Percentiles rank a stretch among this genome's conserved stretches.
Conservation (phyloP, 2,113 vertebrate genomes). For the Ivindomyrus marchei region DNA sequence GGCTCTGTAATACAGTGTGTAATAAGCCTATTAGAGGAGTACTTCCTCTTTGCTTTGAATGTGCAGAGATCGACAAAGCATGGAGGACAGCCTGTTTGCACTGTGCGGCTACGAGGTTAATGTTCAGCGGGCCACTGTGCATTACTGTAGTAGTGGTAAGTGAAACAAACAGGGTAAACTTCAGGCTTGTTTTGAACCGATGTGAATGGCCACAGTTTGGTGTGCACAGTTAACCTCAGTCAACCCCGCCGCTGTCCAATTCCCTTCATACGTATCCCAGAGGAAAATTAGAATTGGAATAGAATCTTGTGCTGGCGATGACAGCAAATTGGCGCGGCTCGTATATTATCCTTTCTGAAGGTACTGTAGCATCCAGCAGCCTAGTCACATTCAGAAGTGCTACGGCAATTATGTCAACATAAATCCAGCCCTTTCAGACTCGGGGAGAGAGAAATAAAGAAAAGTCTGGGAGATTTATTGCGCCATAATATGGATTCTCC, state of each 20-base stretch:
- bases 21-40: background rate
- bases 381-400: conserved; percentile 29
- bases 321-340: conserved; percentile 24
- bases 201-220: conserved; percentile 16
- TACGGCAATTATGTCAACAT: conserved; percentile 45
- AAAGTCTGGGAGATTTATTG: conserved; percentile 43
- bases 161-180: conserved; percentile 22
- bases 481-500: conserved; percentile 36
- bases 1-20: conserved; percentile 1
- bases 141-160: background rate
- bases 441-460: conserved; percentile 30
- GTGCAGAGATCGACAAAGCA: background rate
- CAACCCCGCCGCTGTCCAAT: conserved; percentile 23
- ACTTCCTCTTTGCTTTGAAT: background rate
- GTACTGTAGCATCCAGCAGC: conserved; percentile 27
- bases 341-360: conserved; percentile 35
- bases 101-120: background rate
- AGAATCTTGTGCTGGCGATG: conserved; percentile 15
- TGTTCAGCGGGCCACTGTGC: background rate
- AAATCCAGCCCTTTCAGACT: conserved; percentile 41
- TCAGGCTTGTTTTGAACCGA: conserved; percentile 2
- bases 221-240: conserved; percentile 22
- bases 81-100: background rate
- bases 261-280: conserved; percentile 16
- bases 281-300: conserved; percentile 22